Percentiles rank a stretch among this genome's conserved stretches.
These are phyloP conservation scores for Octodon degus DNA, from an alignment of 2,113 vertebrate genomes.

Conservation along the genomic window DNA sequence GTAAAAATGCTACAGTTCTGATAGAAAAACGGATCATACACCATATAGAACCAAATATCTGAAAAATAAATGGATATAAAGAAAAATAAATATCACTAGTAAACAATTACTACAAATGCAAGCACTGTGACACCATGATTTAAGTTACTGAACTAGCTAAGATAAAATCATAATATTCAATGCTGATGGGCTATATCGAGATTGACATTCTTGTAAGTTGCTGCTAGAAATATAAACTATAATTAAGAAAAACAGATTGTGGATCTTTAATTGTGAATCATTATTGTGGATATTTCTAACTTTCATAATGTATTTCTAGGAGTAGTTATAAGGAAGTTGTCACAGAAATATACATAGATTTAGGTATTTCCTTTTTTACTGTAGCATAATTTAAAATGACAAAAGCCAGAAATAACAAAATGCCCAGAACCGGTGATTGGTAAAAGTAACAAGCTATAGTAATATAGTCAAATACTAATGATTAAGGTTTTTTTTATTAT, in stretches of 20 bases:
- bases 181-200: background rate
- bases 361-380: background rate
- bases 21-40: background rate
- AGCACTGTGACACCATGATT: background rate
- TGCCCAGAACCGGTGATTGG: background rate
- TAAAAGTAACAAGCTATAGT: slow-evolving; percentile 46
- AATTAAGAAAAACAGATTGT: background rate
- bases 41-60: background rate
- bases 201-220: background rate
- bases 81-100: background rate
- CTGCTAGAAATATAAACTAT: background rate
- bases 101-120: slow-evolving; percentile 31
- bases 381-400: slow-evolving; percentile 23
- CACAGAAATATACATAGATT: background rate
- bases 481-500: background rate
- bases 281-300: background rate
- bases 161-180: background rate
- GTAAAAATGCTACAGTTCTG: slow-evolving; percentile 6
- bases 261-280: background rate
- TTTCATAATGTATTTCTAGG: background rate
- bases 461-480: slow-evolving; percentile 1
- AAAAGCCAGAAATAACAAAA: slow-evolving; percentile 8
- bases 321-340: slow-evolving; percentile 28
- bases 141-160: background rate
- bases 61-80: background rate